Base-by-base conservation (phyloP, 2,113 vertebrate species). In the Zapornia atra region DNA sequence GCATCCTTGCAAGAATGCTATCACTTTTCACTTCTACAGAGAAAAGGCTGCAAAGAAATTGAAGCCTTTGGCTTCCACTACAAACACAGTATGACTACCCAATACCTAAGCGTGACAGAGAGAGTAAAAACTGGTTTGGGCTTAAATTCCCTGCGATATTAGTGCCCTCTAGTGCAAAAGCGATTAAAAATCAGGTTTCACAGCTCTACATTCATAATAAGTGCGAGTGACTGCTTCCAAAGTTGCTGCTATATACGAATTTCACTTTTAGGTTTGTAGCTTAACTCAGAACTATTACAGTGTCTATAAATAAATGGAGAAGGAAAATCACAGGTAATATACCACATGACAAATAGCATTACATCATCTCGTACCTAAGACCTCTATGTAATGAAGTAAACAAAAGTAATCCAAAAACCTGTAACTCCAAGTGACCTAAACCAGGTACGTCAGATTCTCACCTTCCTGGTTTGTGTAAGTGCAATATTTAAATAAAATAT, bases 161-260 rank as follows among this genome's bases (percentile, higher is more conserved):
- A 95, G 95, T 97, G 98, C 98, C 98, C 97, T 94, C 98, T 98
- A 96, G 97, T 90, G 98, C 82, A 82, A 94, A 80, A 94, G 85
- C 24, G 7, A 77, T 51, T 72, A 79, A 28, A 91, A 73, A 95
- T 77, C 81, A 57, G 65, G 72, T 72, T 51, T 77, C 77, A 69
- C 24, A 59, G 34, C 20, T 54, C 64, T 38, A 3, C 2, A 7
- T 17, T 77, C 54, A 7, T 5, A 66, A 34, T 7, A 53, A 31
- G 9, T 11, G 6, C 4, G 6, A 18, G 17, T 46, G 44, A 61
- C 12, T 69, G 22, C 20, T 64, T 20, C 73, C 4, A 3, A 88
- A 95, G 33, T 31, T 80, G 24, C 12, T 48, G 25, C 46, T 59
- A 73, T 36, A 75, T 61, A 65, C 20, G 19, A 90, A 82, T 76